Percentiles rank a stretch among this genome's conserved stretches.
Conservation (phyloP, 2,888 invertebrate species). For the Chironomus riparius region DNA sequence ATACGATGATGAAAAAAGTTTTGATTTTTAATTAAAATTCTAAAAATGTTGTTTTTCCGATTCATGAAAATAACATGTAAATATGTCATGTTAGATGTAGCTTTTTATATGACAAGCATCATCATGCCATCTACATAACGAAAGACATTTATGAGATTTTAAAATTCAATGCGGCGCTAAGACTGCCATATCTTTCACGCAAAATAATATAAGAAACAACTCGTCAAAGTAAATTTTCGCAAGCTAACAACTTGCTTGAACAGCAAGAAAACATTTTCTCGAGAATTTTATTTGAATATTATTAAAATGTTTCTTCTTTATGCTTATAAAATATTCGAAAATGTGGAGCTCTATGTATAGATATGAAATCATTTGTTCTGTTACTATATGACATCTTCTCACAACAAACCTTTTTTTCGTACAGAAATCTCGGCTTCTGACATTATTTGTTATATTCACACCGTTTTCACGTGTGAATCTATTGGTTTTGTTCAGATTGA, state of each 20-base stretch:
- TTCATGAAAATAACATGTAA: not conserved
- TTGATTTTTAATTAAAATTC: constrained; percentile 8
- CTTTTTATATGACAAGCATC: too few relatives aligned
- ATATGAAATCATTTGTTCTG: too few relatives aligned
- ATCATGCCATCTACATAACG: not conserved
- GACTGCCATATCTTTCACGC: not conserved
- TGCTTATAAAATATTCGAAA: too few relatives aligned
- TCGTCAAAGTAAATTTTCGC: not conserved
- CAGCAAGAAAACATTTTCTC: not conserved
- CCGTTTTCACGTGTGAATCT: too few relatives aligned
- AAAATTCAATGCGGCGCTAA: not conserved
- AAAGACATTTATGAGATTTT: not conserved
- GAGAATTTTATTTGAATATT: not conserved
- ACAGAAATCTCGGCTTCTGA: not conserved
- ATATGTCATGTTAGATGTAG: not conserved
- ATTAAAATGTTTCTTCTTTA: not conserved
- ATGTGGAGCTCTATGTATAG: too few relatives aligned
- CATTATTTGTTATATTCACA: not conserved
- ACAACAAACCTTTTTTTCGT: too few relatives aligned
- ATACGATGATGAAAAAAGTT: not conserved
- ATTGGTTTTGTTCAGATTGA: too few relatives aligned
- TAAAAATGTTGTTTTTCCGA: not conserved
- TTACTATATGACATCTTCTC: too few relatives aligned
- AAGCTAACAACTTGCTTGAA: too few relatives aligned
- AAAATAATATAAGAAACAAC: not conserved